Conservation (phyloP, 2,797 vertebrate genomes). For the Peromyscus attwateri region DNA sequence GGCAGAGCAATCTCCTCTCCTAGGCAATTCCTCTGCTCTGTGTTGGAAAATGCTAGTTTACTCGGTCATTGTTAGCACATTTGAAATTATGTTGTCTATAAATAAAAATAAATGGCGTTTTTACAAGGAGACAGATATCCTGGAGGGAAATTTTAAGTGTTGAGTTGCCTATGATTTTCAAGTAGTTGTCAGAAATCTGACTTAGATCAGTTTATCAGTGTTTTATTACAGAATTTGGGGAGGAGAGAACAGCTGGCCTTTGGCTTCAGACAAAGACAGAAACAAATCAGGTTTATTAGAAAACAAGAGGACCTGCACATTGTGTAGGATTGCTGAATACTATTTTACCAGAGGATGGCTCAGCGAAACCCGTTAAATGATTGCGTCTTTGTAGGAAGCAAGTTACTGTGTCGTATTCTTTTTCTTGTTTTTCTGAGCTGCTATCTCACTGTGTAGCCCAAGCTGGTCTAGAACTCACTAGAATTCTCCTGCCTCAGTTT, state of each 20-base stretch:
- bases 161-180: constrained; percentile 67
- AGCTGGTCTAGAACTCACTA: neutral
- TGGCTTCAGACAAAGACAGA: constrained; percentile 69
- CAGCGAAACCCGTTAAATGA: neutral
- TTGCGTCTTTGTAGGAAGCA: neutral
- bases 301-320: constrained; percentile 43
- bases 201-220: constrained; percentile 70
- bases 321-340: constrained; percentile 13
- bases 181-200: constrained; percentile 69
- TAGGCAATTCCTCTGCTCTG: constrained; percentile 62
- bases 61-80: constrained; percentile 52
- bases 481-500: neutral
- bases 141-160: constrained; percentile 64
- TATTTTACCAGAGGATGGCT: neutral
- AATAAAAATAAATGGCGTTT: constrained; percentile 79
- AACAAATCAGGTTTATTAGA: constrained; percentile 68
- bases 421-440: neutral
- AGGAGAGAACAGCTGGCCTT: constrained; percentile 78
- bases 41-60: constrained; percentile 67
- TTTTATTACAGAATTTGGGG: constrained; percentile 66
- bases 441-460: neutral
- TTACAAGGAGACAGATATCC: constrained; percentile 73
- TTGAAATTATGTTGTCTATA: constrained; percentile 66
- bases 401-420: neutral
- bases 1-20: constrained; percentile 65